Percentiles rank a stretch among this genome's conserved stretches.
Conservation (phyloP, 2,113 vertebrate genomes). For the Callospermophilus lateralis region DNA sequence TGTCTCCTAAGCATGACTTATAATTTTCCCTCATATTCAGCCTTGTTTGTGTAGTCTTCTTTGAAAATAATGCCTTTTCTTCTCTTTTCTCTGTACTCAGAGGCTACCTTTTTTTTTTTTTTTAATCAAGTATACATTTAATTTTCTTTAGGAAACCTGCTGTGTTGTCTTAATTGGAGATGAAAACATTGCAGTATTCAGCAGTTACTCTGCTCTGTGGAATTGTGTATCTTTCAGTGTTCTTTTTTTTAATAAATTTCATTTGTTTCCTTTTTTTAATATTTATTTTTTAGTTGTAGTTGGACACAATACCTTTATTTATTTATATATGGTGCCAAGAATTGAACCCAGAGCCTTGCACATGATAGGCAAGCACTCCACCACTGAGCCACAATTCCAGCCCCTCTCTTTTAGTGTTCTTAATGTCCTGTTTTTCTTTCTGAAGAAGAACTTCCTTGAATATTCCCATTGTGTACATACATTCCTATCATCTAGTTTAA, state of each 20-base stretch:
- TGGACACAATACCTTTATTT: no score
- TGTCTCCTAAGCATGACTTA: neutral
- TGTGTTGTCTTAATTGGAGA: neutral
- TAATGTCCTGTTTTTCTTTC: neutral
- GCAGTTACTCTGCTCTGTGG: neutral
- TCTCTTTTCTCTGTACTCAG: no score
- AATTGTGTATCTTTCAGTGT: slow-evolving; percentile 2
- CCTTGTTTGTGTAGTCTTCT: neutral
- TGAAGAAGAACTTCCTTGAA: neutral
- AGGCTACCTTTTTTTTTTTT: neutral
- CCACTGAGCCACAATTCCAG: no score
- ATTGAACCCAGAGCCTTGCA: no score
- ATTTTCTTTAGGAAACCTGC: neutral
- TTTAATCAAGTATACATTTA: neutral
- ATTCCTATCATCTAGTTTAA: neutral
- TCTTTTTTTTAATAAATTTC: neutral
- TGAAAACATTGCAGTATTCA: neutral
- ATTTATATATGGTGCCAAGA: no score
- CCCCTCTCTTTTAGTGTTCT: no score
- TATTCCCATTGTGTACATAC: neutral
- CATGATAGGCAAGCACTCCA: no score
- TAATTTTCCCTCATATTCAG: neutral
- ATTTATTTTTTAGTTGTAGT: no score
- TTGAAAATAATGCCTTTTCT: neutral
- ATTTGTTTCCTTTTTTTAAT: no score